A percentile compares a stretch with the other conserved stretches of the same genome.
These are phyloP conservation scores for Arge pagana DNA, from an alignment of 2,888 invertebrate species.

Conservation along the genomic window DNA sequence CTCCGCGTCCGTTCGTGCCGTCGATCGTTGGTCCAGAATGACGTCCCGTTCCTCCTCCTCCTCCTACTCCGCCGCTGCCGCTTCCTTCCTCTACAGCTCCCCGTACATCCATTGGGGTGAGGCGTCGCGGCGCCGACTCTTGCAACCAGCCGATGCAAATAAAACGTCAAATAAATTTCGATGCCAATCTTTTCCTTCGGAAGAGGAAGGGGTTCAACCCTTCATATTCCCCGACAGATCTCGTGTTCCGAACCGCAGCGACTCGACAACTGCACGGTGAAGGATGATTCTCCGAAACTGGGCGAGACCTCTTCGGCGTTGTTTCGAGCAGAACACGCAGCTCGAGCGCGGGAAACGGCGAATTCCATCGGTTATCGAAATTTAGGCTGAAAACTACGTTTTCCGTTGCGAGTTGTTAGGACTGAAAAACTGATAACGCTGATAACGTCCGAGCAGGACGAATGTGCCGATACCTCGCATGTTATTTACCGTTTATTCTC, in stretches of 20 bases:
- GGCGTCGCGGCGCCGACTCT: conserved; percentile 34
- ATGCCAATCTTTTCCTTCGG: conserved; percentile 48
- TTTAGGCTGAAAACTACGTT: too few relatives aligned
- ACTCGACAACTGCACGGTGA: too few relatives aligned
- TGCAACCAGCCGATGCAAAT: conserved; percentile 46
- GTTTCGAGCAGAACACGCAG: too few relatives aligned
- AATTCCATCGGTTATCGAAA: too few relatives aligned
- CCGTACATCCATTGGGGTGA: conserved; percentile 23
- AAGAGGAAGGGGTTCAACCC: conserved; percentile 38
- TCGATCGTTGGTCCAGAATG: conserved; percentile 24
- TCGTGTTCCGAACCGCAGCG: neutral
- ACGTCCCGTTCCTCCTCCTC: conserved; percentile 34
- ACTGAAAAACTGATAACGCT: too few relatives aligned
- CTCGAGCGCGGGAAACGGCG: too few relatives aligned
- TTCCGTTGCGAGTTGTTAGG: too few relatives aligned
- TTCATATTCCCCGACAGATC: conserved; percentile 36
- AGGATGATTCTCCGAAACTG: too few relatives aligned
- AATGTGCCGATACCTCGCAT: too few relatives aligned
- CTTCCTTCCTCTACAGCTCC: conserved; percentile 5
- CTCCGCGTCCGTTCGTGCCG: conserved; percentile 32
- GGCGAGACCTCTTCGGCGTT: too few relatives aligned
- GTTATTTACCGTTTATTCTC: too few relatives aligned
- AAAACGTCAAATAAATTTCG: conserved; percentile 55
- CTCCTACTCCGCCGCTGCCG: conserved; percentile 23
- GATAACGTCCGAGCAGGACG: too few relatives aligned